Evolutionary conservation across 2,797 vertebrate species (phyloP).

Genomic region (Channa striata): DNA sequence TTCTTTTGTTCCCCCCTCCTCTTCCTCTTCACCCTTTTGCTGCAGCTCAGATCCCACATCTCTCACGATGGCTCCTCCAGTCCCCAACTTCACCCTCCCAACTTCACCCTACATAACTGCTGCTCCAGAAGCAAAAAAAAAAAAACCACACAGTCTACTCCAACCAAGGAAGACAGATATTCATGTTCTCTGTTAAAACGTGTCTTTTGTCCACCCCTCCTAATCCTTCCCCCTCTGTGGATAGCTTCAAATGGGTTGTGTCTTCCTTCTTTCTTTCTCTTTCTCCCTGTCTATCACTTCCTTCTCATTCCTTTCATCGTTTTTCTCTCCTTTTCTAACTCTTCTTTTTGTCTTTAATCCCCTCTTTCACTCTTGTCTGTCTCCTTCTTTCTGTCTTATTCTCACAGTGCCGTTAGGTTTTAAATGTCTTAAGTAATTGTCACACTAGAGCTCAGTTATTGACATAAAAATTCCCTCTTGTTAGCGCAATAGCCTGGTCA

Average conservation of each 20-base stretch:
- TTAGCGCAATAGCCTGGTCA: background rate
- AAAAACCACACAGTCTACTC: no score
- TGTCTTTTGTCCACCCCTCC: constrained; percentile 61
- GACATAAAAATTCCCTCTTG: constrained; percentile 7
- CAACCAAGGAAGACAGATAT: constrained; percentile 63
- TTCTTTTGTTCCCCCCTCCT: constrained; percentile 58
- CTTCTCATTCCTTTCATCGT: constrained; percentile 25
- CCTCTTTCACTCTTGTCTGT: constrained; percentile 35
- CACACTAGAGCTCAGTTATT: constrained; percentile 31
- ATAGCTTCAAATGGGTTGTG: constrained; percentile 58
- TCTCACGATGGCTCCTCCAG: constrained; percentile 83
- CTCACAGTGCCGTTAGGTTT: constrained; percentile 58
- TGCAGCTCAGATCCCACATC: constrained; percentile 88
- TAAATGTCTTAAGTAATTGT: constrained; percentile 50
- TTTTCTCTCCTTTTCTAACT: constrained; percentile 35
- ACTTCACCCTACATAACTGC: constrained; percentile 55
- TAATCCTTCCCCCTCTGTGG: constrained; percentile 61
- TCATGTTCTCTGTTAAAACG: constrained; percentile 69
- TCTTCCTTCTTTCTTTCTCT: constrained; percentile 45
- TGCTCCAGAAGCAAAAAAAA: constrained; percentile 56
- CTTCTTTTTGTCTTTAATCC: constrained; percentile 20
- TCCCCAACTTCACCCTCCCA: constrained; percentile 55
- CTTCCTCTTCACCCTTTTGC: constrained; percentile 78
- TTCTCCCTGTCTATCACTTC: constrained; percentile 28
- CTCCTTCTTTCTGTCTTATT: constrained; percentile 53